These are phyloP conservation scores for Psylliodes chrysocephalus DNA, from an alignment of 2,888 invertebrate species.

Conservation along the genomic window DNA sequence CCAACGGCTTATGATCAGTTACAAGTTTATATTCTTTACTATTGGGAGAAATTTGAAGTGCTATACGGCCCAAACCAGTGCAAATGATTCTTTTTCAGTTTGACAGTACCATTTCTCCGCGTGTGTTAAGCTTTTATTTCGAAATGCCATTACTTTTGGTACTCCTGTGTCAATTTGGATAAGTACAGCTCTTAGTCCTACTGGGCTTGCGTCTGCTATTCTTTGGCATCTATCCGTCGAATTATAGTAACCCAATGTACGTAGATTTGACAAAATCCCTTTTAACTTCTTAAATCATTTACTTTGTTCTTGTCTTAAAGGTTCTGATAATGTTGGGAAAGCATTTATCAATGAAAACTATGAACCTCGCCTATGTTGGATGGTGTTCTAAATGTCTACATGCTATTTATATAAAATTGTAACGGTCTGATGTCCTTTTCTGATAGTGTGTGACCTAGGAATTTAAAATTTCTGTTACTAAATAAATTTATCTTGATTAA, in stretches of 20 bases:
- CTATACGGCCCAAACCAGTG: too few relatives aligned
- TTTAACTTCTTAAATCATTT: constrained; percentile 30
- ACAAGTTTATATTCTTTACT: constrained; percentile 45
- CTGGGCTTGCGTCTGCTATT: constrained; percentile 50
- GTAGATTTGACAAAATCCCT: constrained; percentile 17
- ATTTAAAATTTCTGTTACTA: constrained; percentile 8
- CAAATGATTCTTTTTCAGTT: too few relatives aligned
- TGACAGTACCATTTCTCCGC: too few relatives aligned
- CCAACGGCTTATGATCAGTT: constrained; percentile 57
- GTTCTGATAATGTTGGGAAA: constrained; percentile 44
- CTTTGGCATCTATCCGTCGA: constrained; percentile 43
- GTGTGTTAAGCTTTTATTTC: too few relatives aligned
- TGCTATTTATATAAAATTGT: constrained; percentile 26
- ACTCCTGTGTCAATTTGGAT: constrained; percentile 41
- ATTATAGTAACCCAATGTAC: constrained; percentile 47
- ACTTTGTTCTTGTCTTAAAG: constrained; percentile 41
- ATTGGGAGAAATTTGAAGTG: too few relatives aligned
- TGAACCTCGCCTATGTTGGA: constrained; percentile 47
- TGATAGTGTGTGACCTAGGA: constrained; percentile 30
- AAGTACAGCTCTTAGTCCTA: constrained; percentile 49
- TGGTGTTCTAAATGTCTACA: constrained; percentile 32
- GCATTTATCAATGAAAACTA: constrained; percentile 54
- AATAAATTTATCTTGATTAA: constrained; percentile 15
- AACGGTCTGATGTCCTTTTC: constrained; percentile 12
- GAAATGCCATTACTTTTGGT: constrained; percentile 46